Evolutionary conservation across 2,797 vertebrate species (phyloP).

Genomic region (Cichlasoma orientale): DNA sequence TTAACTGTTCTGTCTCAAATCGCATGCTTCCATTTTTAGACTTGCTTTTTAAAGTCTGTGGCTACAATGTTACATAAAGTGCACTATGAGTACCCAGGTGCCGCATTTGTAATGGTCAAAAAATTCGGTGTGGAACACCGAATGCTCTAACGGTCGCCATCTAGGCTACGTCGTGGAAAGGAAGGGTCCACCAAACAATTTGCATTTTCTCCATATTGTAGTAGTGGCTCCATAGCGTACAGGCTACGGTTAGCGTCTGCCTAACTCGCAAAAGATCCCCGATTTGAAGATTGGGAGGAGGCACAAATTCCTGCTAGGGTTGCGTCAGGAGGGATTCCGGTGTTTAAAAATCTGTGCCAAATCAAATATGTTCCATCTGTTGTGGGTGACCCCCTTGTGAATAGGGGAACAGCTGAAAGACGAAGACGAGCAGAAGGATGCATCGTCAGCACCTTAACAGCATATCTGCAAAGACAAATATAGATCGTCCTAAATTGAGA

Average conservation of each 20-base stretch:
- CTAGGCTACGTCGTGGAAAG: not conserved
- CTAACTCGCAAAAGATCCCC: not conserved
- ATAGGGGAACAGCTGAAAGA: not conserved
- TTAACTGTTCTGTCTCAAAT: too few relatives aligned
- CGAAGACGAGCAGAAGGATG: not conserved
- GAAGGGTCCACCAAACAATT: not conserved
- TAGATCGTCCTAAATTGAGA: not conserved
- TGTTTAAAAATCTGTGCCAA: too few relatives aligned
- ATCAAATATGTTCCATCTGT: too few relatives aligned
- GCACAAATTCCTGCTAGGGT: not conserved
- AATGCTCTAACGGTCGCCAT: not conserved
- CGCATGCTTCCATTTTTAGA: too few relatives aligned
- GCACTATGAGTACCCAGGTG: too few relatives aligned
- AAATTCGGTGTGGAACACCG: not conserved
- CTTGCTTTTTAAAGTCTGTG: too few relatives aligned
- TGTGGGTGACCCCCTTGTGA: not conserved
- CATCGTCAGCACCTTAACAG: not conserved
- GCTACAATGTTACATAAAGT: too few relatives aligned
- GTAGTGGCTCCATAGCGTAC: not conserved
- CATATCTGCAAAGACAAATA: not conserved
- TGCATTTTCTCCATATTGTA: not conserved
- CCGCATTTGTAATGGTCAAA: too few relatives aligned
- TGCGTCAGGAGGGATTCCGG: too few relatives aligned
- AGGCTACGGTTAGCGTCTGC: not conserved
- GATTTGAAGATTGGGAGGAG: not conserved